Base-by-base conservation (phyloP, 2,113 vertebrate genomes). In the Leiothrix lutea region DNA sequence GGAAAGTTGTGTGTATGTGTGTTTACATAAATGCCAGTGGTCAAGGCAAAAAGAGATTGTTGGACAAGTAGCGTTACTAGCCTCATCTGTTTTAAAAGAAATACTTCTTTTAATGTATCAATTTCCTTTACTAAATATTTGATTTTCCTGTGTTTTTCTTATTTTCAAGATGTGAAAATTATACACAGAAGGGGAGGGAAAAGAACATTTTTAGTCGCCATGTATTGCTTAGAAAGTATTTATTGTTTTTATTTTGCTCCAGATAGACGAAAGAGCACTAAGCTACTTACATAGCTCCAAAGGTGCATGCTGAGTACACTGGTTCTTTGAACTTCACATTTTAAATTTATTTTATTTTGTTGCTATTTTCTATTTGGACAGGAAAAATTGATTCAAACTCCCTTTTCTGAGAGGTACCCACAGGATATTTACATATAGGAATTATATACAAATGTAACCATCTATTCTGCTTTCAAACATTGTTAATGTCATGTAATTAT, bases 11-110 rank as follows among this genome's bases (percentile, higher is more conserved):
- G 36, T 47, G 16, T 35, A 6, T 44, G 10, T 22, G 8, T 40
- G 42, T n/a, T 7, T 11, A 14, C 7, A 33, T 54, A 73, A 92
- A 91, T 86, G 74, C 48, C n/a, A 42, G 9, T 5, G 12, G 40
- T 75, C 80, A 83, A 91, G 82, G 50, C 65, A 80, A 53, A 93
- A 45, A 80, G 47, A 86, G 45, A 45, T n/a, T 53, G 13, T n/a
- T 93, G 62, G 33, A 53, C 64, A 79, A 90, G 51, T 56, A 57
- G 14, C 28, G 33, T 91, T 97, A 80, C 69, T 78, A 82, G 53
- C 70, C 31, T 26, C 20, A 45, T 77, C 38, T 83, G 12, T 77
- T 90, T 60, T 51, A 56, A 91, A 83, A 64, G 5, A 74, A 53
- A 23, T 31, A 12, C 2, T 25, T 36, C 14, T 23, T 64, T 65